A percentile compares a stretch with the other conserved stretches of the same genome.
Conservation (phyloP, 2,113 vertebrate species). For the Cynocephalus volans region DNA sequence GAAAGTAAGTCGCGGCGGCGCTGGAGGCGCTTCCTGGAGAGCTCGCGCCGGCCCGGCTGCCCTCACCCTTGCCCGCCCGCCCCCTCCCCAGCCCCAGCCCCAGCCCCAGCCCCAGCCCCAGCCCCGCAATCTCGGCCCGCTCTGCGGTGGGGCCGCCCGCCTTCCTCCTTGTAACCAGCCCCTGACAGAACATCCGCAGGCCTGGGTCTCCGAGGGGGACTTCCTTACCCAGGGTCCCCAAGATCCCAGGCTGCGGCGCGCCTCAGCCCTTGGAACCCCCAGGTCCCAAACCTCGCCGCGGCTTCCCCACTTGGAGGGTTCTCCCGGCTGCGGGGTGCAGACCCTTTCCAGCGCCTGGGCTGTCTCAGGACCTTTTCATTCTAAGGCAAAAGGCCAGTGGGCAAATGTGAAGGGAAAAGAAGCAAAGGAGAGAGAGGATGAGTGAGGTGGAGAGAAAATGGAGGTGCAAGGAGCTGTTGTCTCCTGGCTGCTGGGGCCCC, state of each 20-base stretch:
- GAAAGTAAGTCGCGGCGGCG: neutral
- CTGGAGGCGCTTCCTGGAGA: conserved; percentile 62
- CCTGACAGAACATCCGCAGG: neutral
- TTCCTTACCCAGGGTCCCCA: neutral
- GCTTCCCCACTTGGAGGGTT: neutral
- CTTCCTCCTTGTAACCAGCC: neutral
- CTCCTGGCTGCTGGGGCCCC: neutral
- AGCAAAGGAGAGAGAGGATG: neutral
- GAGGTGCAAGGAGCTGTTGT: neutral
- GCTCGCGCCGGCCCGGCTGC: neutral
- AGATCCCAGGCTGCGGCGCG: neutral
- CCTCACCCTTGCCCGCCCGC: neutral
- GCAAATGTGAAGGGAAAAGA: neutral
- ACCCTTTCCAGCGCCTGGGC: neutral
- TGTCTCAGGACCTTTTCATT: neutral
- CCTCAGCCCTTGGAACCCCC: neutral
- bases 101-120: neutral
- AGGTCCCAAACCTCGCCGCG: neutral
- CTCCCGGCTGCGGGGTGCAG: neutral
- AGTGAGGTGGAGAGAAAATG: conserved; percentile 52
- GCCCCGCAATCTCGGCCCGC: neutral
- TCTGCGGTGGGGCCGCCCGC: neutral
- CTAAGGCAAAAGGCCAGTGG: neutral
- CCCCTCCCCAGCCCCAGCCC: neutral
- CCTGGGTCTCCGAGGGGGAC: neutral